Evolutionary conservation across 2,888 invertebrate genomes (phyloP), one percentile per base, ranked within the genome.

Genomic region (Timema cristinae): DNA sequence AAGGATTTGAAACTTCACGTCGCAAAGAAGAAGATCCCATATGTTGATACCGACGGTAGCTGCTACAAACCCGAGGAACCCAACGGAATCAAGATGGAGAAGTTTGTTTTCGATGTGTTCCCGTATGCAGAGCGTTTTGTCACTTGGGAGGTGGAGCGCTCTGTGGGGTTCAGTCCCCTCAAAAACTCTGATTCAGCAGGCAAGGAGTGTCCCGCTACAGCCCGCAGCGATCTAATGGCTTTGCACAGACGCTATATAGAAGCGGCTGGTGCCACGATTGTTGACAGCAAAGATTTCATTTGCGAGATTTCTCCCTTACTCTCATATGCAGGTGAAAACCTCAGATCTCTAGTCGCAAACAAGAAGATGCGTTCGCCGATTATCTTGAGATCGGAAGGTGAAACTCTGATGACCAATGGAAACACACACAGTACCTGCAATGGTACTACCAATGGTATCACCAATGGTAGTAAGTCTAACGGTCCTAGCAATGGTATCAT

Each of bases 101-200:
- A 98, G 82, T 99, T 99, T 81, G 94, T 99, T 10, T 99, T 99
- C 81, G 99, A 99, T 82, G 97, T 98, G 0, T 99, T 99, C 80
- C 93, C 93, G 79, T 96, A 95, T 82, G 90, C 97, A 0, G 89
- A 93, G 76, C 91, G 91, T 78, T 94, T 99, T 79, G 95, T 93
- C 11, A 94, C 95, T 7, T 93, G 97, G 89, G 97, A 98, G 83
- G 93, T 94, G 0, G 88, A 91, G 0, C 88, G 98, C 66, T 91
- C 93, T 77, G 92, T 93, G 73, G 99, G 99, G 81, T 99, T 99
- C 81, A 96, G 98, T 77, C 97, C 98, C 0, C 83, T 99, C 76
- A 99, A 99, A 81, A 99, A 99, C 82, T 88, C 93, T 0, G 94
- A 98, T 80, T 85, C 89, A 0, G 92, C 88, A 0, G 92, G 91